Evolutionary conservation across 2,797 vertebrate genomes (phyloP).

Genomic region (Hippocampus kuda): DNA sequence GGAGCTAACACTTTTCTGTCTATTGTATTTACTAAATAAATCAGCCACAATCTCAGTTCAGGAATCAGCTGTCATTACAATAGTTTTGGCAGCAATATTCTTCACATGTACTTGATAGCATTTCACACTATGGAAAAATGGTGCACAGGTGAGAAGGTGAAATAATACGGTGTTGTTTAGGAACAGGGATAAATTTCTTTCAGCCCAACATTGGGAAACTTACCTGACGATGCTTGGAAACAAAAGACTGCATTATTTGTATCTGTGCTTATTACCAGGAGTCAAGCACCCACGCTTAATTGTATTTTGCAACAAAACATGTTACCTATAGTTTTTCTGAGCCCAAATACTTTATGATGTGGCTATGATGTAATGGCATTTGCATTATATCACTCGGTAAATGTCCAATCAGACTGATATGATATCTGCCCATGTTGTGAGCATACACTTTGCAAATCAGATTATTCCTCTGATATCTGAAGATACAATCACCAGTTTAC

Average conservation of each 20-base stretch:
- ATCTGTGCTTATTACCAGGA: not conserved
- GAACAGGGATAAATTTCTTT: not conserved
- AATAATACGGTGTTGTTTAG: not conserved
- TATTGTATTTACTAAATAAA: too few relatives aligned
- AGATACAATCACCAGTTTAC: not conserved
- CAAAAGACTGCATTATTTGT: not conserved
- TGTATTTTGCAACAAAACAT: not conserved
- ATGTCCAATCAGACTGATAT: not conserved
- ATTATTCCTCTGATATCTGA: not conserved
- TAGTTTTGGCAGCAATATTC: conserved; percentile 40
- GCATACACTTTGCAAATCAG: not conserved
- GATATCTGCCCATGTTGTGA: not conserved
- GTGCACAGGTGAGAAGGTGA: not conserved
- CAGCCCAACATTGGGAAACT: not conserved
- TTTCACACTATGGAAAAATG: not conserved
- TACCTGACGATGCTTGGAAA: not conserved
- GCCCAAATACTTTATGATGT: not conserved
- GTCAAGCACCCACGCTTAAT: not conserved
- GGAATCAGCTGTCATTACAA: conserved; percentile 46
- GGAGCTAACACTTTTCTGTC: too few relatives aligned
- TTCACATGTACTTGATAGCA: conserved; percentile 27
- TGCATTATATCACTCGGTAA: not conserved
- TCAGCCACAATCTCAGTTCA: not conserved
- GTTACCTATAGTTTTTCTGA: not conserved
- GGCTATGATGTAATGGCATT: not conserved